phyloP scores from a whole-genome alignment of 2,888 invertebrate species.

The Metopia argyrocephala region DNA sequence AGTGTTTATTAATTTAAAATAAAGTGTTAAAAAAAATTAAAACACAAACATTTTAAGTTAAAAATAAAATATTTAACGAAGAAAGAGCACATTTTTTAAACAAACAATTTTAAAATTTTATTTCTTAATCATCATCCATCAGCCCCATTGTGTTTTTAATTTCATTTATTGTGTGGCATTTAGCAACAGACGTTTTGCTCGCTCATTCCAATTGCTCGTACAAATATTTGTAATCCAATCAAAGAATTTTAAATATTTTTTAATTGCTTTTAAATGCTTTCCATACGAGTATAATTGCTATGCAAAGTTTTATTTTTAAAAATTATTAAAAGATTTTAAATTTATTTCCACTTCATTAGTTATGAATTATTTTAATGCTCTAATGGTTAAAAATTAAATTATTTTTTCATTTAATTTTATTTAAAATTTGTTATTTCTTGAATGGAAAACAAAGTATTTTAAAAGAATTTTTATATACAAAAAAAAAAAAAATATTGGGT shows the following conservation, averaged over 20 bases:
- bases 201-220: not conserved
- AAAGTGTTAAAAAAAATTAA: constrained; percentile 19
- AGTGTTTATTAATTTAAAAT: not conserved
- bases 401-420: too few relatives aligned
- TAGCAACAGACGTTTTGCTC: not conserved
- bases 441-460: too few relatives aligned
- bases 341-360: constrained; percentile 7
- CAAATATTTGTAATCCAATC: not conserved
- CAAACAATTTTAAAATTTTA: too few relatives aligned
- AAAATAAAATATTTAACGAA: too few relatives aligned
- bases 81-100: too few relatives aligned
- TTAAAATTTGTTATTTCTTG: too few relatives aligned
- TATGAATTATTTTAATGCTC: not conserved
- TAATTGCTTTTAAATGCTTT: constrained; percentile 25
- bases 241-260: constrained; percentile 40
- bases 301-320: not conserved
- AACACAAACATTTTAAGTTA: constrained; percentile 5
- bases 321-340: constrained; percentile 10
- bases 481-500: too few relatives aligned
- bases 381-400: too few relatives aligned
- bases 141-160: too few relatives aligned
- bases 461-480: too few relatives aligned
- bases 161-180: not conserved
- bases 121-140: too few relatives aligned
- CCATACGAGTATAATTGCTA: constrained; percentile 12